These are phyloP conservation scores for Eupeodes corollae DNA, from an alignment of 1,140 invertebrate species.

Conservation along the genomic window DNA sequence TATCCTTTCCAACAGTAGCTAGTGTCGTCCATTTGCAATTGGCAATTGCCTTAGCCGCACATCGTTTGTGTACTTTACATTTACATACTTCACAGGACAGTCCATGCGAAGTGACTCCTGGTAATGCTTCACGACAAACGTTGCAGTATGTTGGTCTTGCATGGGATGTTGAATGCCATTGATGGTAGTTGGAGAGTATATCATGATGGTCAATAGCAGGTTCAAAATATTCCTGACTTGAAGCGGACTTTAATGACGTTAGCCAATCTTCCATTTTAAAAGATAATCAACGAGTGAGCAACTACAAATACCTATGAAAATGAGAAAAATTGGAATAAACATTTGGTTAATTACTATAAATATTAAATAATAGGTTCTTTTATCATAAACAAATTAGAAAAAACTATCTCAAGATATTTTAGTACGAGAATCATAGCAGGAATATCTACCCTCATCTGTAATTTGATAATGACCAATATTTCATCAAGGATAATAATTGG, in stretches of 20 bases:
- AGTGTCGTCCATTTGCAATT: constrained; percentile 96
- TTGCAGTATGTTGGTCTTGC: constrained; percentile 93
- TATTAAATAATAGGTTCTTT: too few relatives aligned
- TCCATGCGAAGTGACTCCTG: constrained; percentile 85
- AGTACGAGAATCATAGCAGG: too few relatives aligned
- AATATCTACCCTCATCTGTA: too few relatives aligned
- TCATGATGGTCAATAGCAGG: constrained; percentile 48
- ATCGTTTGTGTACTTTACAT: constrained; percentile 90
- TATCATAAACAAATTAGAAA: too few relatives aligned
- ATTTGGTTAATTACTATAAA: background rate
- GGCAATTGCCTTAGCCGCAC: constrained; percentile 78
- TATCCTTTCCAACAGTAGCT: constrained; percentile 82
- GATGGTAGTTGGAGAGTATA: constrained; percentile 76
- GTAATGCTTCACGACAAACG: constrained; percentile 84
- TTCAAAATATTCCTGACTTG: constrained; percentile 44
- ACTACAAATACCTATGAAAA: constrained; percentile 72
- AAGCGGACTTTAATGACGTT: constrained; percentile 57
- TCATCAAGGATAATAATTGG: too few relatives aligned
- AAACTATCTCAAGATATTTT: too few relatives aligned
- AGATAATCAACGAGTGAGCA: constrained; percentile 69
- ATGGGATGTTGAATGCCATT: constrained; percentile 84
- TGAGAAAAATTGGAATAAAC: background rate
- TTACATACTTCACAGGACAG: constrained; percentile 95
- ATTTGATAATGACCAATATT: too few relatives aligned
- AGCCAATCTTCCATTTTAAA: constrained; percentile 90